Evolutionary conservation across 2,113 vertebrate species (phyloP), one percentile per base, ranked within the genome.

Genomic region (Nicator chloris): DNA sequence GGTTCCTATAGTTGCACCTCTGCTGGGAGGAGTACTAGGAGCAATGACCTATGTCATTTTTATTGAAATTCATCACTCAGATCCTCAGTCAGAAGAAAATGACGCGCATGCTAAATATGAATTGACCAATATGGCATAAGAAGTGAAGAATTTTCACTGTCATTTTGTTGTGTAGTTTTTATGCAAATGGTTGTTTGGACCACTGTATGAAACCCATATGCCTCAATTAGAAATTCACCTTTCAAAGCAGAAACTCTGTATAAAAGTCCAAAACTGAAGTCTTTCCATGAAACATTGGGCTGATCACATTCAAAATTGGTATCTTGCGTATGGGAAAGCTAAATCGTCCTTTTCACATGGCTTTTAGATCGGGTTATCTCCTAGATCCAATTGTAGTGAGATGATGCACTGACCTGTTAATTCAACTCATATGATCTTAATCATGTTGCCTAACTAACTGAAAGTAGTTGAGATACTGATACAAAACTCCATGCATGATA

Each of bases 1-100:
- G 99, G 97, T 99, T 68, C 99, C 99, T 30, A 95, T 99, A 30
- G 97, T 97, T 16, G 99, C 98, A 20, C 99, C 99, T 12, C 96
- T 99, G 98, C 95, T 99, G 57, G 99, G 99, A 1, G 98, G 98
- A 16, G 95, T 97, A 27, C 86, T 99, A 21, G 99, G 99, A 88
- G 98, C 98, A 3, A 85, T 98, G 28, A 27, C 97, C 96, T 99
- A 99, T 73, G 57, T 98, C 19, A 85, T 99, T 49, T 95, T 98
- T 89, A 99, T 99, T 54, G 98, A 99, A 96, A 89, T 99, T n/a
- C 99, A 99, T 93, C 99, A 99, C 31, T 35, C 94, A 0, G 97
- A 98, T 30, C 90, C 95, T 6, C 87, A 92, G 80, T 37, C 95
- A 96, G 97, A 97, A 26, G 95, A 98, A 47, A 98, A 97, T 53